Conservation (phyloP, 2,888 invertebrate genomes). For the Eristalis pertinax region DNA sequence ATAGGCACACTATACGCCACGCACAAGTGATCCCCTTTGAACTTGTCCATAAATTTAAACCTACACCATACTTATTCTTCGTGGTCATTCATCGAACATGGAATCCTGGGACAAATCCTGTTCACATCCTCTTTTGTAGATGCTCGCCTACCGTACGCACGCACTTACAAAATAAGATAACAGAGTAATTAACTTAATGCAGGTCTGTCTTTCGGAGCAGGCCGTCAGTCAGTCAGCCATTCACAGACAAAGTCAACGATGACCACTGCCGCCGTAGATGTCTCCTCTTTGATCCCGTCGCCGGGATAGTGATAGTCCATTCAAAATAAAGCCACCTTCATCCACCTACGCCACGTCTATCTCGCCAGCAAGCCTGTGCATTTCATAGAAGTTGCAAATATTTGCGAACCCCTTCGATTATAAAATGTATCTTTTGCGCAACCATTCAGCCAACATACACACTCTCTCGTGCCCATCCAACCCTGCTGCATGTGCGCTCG, state of each 20-base stretch:
- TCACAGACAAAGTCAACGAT: not conserved
- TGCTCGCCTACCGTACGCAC: not conserved
- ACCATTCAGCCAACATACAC: constrained; percentile 39
- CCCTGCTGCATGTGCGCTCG: constrained; percentile 26
- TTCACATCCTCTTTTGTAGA: too few relatives aligned
- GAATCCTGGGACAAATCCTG: too few relatives aligned
- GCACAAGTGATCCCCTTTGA: too few relatives aligned
- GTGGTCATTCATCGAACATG: too few relatives aligned
- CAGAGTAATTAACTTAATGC: constrained; percentile 65
- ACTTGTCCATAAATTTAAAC: too few relatives aligned
- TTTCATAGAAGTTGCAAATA: constrained; percentile 52
- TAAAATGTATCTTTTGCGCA: constrained; percentile 51
- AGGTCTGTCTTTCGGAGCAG: constrained; percentile 50
- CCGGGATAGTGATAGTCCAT: constrained; percentile 22
- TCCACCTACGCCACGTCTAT: not conserved
- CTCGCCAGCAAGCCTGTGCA: not conserved
- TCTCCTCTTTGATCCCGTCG: constrained; percentile 11
- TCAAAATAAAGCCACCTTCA: constrained; percentile 24
- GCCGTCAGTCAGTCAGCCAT: constrained; percentile 18
- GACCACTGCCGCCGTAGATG: not conserved
- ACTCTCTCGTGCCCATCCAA: constrained; percentile 16
- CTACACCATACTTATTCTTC: too few relatives aligned
- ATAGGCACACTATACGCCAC: too few relatives aligned
- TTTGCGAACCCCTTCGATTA: constrained; percentile 62
- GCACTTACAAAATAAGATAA: constrained; percentile 5